Evolutionary conservation across 2,113 vertebrate species (phyloP).

Genomic region (Arenaria interpres): DNA sequence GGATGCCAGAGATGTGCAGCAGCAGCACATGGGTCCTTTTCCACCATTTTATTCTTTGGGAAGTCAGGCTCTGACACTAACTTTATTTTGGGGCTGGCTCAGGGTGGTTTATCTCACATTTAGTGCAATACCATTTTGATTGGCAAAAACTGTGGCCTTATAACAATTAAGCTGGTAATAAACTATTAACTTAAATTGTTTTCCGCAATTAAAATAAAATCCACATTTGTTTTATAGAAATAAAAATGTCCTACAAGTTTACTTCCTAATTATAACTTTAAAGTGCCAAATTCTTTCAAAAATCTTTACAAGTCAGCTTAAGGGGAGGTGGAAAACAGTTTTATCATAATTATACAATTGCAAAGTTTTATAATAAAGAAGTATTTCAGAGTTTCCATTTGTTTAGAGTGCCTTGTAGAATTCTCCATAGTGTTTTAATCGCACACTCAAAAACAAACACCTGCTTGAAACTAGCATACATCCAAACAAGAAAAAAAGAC

Average conservation of each 20-base stretch:
- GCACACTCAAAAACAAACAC: constrained; percentile 16
- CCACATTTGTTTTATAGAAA: background rate
- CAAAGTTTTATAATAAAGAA: constrained; percentile 6
- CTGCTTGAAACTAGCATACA: constrained; percentile 40
- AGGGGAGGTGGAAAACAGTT: background rate
- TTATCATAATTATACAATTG: background rate
- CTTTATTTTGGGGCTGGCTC: background rate
- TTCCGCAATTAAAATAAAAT: background rate
- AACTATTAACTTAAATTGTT: background rate
- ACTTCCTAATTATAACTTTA: background rate
- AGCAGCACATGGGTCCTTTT: background rate
- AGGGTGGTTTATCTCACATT: background rate
- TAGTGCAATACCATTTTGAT: background rate
- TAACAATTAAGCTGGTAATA: background rate
- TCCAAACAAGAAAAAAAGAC: constrained; percentile 1
- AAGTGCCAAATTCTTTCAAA: background rate
- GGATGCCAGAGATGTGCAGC: background rate
- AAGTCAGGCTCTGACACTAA: background rate
- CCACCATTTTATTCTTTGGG: background rate
- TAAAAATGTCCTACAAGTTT: background rate
- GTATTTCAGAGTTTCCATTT: constrained; percentile 5
- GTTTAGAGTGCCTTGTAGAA: background rate
- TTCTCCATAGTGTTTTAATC: constrained; percentile 1
- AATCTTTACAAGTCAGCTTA: background rate
- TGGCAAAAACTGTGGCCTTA: background rate